These are phyloP conservation scores for Gallinago paraguaiae DNA, from an alignment of 2,113 vertebrate species.

Conservation along the genomic window DNA sequence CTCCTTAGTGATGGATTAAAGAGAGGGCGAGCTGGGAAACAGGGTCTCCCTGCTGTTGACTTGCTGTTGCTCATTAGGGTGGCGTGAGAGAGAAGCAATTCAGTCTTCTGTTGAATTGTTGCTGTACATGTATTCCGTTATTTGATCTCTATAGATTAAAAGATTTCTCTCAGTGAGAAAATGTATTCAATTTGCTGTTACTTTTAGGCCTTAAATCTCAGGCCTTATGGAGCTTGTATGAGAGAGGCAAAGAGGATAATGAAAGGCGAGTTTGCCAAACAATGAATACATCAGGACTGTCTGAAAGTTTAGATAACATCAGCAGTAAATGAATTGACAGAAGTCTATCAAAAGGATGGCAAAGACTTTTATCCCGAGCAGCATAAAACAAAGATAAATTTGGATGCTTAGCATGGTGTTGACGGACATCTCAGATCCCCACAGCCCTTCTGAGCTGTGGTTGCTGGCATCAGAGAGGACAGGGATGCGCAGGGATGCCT, in stretches of 20 bases:
- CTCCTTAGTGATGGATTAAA: background rate
- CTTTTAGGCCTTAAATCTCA: background rate
- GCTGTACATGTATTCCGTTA: background rate
- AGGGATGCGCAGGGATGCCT: background rate
- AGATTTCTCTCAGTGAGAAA: background rate
- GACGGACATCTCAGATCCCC: background rate
- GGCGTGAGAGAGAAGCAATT: background rate
- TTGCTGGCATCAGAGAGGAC: background rate
- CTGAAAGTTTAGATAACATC: background rate
- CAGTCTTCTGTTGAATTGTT: background rate
- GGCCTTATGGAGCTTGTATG: background rate
- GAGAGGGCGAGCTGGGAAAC: background rate
- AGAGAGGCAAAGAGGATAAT: conserved; percentile 9
- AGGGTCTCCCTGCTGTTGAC: background rate
- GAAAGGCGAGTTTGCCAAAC: background rate
- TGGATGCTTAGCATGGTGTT: background rate
- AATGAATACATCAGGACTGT: background rate
- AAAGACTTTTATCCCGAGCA: background rate
- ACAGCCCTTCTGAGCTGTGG: background rate
- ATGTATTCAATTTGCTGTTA: background rate
- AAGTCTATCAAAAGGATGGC: background rate
- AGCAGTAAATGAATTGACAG: background rate
- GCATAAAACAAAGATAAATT: background rate
- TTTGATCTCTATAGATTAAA: background rate
- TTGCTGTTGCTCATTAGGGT: background rate